Evolutionary conservation across 2,888 invertebrate genomes (phyloP).

Genomic region (Ophion ventricosus): DNA sequence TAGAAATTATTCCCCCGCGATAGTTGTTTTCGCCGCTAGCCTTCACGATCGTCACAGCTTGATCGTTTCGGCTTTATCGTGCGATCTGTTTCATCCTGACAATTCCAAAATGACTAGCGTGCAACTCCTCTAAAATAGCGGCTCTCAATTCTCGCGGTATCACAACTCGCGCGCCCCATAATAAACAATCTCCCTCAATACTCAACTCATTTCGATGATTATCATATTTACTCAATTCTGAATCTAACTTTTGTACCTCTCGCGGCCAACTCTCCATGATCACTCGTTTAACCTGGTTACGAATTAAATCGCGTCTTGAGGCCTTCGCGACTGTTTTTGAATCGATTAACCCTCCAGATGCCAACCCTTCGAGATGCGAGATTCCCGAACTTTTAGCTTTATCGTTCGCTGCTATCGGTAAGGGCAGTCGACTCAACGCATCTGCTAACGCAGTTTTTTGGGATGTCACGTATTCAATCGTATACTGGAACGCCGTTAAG

Average conservation of each 20-base stretch:
- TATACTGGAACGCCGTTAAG: conserved; percentile 15
- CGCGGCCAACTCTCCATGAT: conserved; percentile 23
- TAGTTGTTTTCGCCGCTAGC: too few species aligned
- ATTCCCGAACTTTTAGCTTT: conserved; percentile 20
- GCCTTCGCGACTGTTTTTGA: conserved; percentile 15
- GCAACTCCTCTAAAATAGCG: conserved; percentile 27
- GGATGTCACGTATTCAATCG: conserved; percentile 26
- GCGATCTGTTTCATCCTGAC: conserved; percentile 51
- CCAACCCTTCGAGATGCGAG: conserved; percentile 23
- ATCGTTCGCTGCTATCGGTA: conserved; percentile 1
- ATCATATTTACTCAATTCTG: conserved; percentile 26
- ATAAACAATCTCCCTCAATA: conserved; percentile 18
- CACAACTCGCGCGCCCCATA: conserved; percentile 33
- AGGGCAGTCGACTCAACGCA: conserved; percentile 19
- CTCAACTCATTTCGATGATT: conserved; percentile 19
- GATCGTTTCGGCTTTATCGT: too few species aligned
- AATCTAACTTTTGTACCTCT: background rate
- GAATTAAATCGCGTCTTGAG: conserved; percentile 17
- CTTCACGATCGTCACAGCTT: too few species aligned
- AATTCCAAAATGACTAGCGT: conserved; percentile 44
- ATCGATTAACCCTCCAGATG: conserved; percentile 20
- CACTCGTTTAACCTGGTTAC: conserved; percentile 1
- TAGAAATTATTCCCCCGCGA: too few species aligned
- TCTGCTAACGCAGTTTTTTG: conserved; percentile 11
- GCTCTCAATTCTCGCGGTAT: conserved; percentile 28